These are phyloP conservation scores for Corythaixoides concolor DNA, from an alignment of 2,113 vertebrate genomes.

Conservation along the genomic window DNA sequence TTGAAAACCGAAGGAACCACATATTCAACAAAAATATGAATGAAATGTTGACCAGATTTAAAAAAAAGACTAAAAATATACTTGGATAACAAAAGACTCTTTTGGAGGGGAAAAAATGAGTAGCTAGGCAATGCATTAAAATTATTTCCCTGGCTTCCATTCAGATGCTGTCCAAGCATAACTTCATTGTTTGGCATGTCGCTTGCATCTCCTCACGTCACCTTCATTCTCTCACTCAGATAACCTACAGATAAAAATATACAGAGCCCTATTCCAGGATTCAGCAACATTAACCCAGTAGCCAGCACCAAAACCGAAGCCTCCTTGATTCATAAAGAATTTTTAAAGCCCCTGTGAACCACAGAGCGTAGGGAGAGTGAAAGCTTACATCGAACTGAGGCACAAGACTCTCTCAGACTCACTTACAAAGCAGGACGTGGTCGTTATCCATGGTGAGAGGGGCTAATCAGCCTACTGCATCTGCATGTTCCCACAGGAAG, in stretches of 20 bases:
- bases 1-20: constrained; percentile 9
- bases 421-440: not conserved
- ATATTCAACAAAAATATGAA: constrained; percentile 38
- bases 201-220: not conserved
- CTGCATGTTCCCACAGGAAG: not conserved
- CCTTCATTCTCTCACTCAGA: constrained; percentile 13
- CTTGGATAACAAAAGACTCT: constrained; percentile 25
- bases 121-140: constrained; percentile 43
- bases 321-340: not conserved
- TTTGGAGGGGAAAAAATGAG: not conserved
- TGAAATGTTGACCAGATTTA: constrained; percentile 54
- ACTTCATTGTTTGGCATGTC: constrained; percentile 8
- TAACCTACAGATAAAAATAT: constrained; percentile 17
- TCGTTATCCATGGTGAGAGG: not conserved
- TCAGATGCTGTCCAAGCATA: constrained; percentile 61
- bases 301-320: not conserved
- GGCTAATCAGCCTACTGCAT: not conserved
- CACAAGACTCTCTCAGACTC: not conserved
- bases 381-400: not conserved
- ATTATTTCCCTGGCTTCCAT: constrained; percentile 38
- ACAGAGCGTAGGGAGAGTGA: not conserved
- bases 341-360: not conserved
- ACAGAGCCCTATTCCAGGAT: not conserved
- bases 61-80: constrained; percentile 36
- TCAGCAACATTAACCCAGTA: not conserved